phyloP scores from a whole-genome alignment of 1,140 invertebrate species.

The Anastatus disparis region DNA sequence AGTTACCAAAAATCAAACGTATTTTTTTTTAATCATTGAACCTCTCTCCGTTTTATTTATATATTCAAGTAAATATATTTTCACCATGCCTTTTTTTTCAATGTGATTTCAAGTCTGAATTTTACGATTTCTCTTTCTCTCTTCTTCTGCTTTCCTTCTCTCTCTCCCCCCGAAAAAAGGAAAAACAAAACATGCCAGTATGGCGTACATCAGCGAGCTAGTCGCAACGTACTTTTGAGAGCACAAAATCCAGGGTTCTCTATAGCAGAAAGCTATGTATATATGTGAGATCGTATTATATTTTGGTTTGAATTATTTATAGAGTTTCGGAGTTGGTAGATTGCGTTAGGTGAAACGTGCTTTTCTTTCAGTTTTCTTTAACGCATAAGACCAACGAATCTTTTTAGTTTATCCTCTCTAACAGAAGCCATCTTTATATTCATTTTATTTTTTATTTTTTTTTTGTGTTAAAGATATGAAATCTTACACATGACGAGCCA shows the following conservation, averaged over 20 bases:
- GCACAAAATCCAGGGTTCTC: conserved; percentile 35
- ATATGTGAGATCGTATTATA: conserved; percentile 46
- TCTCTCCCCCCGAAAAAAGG: conserved; percentile 22
- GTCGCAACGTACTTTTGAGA: no score
- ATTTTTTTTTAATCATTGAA: no score
- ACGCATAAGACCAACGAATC: no score
- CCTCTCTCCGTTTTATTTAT: background rate
- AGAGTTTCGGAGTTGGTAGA: conserved; percentile 37
- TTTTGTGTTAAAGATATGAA: conserved; percentile 5
- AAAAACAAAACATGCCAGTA: conserved; percentile 1
- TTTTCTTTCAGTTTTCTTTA: no score
- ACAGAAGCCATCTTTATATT: no score
- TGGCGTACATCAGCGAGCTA: no score
- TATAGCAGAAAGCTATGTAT: background rate
- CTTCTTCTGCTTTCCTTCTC: no score
- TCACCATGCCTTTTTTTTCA: conserved; percentile 15
- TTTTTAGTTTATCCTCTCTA: no score
- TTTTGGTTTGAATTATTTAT: conserved; percentile 60
- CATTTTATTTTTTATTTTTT: no score
- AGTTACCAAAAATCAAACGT: no score
- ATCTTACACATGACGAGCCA: background rate
- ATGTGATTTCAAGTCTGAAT: conserved; percentile 26
- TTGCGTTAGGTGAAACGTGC: conserved; percentile 33
- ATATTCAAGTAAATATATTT: conserved; percentile 33
- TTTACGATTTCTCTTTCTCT: conserved; percentile 38